Percentiles rank a stretch among this genome's conserved stretches.
phyloP scores from a whole-genome alignment of 2,113 vertebrate species.

The Cyprinodon tularosa region DNA sequence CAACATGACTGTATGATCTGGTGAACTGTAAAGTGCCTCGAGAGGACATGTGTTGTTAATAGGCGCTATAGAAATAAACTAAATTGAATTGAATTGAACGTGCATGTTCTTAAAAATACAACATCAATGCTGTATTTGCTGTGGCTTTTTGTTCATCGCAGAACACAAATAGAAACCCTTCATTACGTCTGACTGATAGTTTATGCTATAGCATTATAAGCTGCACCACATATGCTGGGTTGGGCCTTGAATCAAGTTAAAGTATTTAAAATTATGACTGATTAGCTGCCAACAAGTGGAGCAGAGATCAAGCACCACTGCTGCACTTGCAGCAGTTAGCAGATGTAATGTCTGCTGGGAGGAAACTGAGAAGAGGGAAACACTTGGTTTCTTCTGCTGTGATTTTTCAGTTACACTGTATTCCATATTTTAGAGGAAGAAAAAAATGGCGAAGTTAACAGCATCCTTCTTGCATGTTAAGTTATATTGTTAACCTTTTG shows the following conservation, averaged over 20 bases:
- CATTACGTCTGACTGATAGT: neutral
- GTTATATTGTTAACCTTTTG: no score
- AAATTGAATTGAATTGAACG: no score
- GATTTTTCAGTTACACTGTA: neutral
- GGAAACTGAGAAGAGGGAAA: slow-evolving; percentile 1
- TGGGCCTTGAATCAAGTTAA: slow-evolving; percentile 16
- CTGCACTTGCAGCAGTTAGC: slow-evolving; percentile 13
- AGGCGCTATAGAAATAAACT: no score
- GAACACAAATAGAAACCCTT: neutral
- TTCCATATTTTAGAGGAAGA: neutral
- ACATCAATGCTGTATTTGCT: neutral
- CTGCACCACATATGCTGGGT: neutral
- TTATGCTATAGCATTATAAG: slow-evolving; percentile 15
- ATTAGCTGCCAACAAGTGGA: slow-evolving; percentile 15
- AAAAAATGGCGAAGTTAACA: neutral
- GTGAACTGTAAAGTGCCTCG: no score
- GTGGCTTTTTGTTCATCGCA: slow-evolving; percentile 1
- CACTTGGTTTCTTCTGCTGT: neutral
- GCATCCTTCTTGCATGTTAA: no score
- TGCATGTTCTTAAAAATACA: neutral
- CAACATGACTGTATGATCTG: no score
- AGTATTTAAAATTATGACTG: slow-evolving; percentile 23
- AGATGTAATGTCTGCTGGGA: neutral
- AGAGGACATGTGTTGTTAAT: no score
- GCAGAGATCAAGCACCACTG: slow-evolving; percentile 10